Conservation (phyloP, 2,888 invertebrate genomes). For the Xanthia icteritia region DNA sequence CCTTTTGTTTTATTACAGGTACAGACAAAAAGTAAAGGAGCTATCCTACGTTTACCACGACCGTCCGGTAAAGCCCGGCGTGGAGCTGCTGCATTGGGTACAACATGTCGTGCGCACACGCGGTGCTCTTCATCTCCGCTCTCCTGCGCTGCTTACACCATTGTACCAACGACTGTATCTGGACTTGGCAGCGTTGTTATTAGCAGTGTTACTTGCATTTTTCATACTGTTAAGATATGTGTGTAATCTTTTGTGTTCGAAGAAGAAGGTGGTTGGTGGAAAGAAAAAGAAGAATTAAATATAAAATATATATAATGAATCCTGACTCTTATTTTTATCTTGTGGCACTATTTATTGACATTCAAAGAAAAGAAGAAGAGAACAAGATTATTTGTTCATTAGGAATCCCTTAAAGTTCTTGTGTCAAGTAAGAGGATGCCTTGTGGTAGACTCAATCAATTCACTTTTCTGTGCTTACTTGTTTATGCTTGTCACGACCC, state of each 20-base stretch:
- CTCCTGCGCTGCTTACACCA: slow-evolving; percentile 62
- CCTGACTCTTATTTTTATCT: neutral
- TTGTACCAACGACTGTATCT: slow-evolving; percentile 73
- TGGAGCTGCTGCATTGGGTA: slow-evolving; percentile 91
- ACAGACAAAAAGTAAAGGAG: slow-evolving; percentile 64
- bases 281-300: slow-evolving; percentile 46
- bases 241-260: slow-evolving; percentile 22
- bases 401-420: neutral
- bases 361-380: too few relatives aligned
- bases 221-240: slow-evolving; percentile 26
- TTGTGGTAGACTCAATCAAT: neutral
- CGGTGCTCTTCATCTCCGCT: slow-evolving; percentile 86
- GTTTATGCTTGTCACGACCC: neutral
- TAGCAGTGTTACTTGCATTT: neutral
- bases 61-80: slow-evolving; percentile 89
- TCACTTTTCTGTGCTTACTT: neutral
- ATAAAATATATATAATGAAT: neutral
- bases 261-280: slow-evolving; percentile 3
- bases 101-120: slow-evolving; percentile 90
- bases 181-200: slow-evolving; percentile 56
- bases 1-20: slow-evolving; percentile 57
- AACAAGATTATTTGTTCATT: neutral
- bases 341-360: neutral
- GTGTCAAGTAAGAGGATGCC: neutral
- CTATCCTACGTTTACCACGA: slow-evolving; percentile 67